Evolutionary conservation across 2,888 invertebrate species (phyloP).

Genomic region (Agrotis ipsilon): DNA sequence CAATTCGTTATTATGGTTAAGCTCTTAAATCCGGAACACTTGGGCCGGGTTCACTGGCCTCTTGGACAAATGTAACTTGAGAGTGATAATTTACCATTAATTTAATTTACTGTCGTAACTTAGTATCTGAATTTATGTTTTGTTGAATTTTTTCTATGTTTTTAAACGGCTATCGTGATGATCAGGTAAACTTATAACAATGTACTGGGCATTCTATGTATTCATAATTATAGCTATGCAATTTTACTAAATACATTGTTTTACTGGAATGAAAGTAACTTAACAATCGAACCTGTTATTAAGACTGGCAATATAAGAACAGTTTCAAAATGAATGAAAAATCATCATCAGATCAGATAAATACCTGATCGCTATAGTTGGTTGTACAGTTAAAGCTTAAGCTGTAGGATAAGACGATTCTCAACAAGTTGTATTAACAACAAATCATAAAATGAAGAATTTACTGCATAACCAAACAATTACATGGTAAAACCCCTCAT

Average conservation of each 20-base stretch:
- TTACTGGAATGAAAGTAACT: conserved; percentile 9
- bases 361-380: neutral
- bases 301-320: conserved; percentile 18
- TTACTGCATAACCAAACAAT: conserved; percentile 5
- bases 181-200: conserved; percentile 36
- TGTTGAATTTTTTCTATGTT: conserved; percentile 31
- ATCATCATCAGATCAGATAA: conserved; percentile 1
- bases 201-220: conserved; percentile 11
- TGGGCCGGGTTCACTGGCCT: conserved; percentile 65
- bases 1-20: conserved; percentile 66
- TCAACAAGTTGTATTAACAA: neutral
- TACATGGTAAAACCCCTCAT: conserved; percentile 19
- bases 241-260: conserved; percentile 4
- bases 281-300: conserved; percentile 14
- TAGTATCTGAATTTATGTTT: conserved; percentile 27
- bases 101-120: conserved; percentile 28
- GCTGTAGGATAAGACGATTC: too few relatives aligned
- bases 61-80: conserved; percentile 60
- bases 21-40: conserved; percentile 65
- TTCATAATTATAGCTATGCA: neutral
- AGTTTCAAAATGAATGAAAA: conserved; percentile 34
- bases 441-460: neutral
- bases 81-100: conserved; percentile 31
- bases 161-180: conserved; percentile 45
- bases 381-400: too few relatives aligned